Evolutionary conservation across 2,797 vertebrate species (phyloP).

Genomic region (Macropodus opercularis): DNA sequence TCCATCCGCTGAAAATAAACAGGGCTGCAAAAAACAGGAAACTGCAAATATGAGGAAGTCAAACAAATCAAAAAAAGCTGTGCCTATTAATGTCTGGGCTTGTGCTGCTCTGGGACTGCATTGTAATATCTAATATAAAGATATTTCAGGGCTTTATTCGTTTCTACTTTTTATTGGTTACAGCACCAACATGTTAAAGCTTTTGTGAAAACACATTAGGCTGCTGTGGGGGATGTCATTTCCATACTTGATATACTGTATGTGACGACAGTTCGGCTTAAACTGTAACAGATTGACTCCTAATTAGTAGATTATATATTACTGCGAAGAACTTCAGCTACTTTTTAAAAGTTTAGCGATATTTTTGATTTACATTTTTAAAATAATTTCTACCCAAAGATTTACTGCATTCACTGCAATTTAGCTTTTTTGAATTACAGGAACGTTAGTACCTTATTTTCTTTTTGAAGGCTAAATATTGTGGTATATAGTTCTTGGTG

Average conservation of each 20-base stretch:
- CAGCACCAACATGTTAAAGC: conserved; percentile 37
- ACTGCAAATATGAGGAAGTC: conserved; percentile 42
- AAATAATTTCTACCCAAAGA: no score
- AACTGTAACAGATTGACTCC: conserved; percentile 27
- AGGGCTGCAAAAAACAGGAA: conserved; percentile 24
- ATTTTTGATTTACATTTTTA: neutral
- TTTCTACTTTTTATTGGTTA: conserved; percentile 47
- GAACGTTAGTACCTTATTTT: neutral
- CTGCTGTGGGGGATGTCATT: conserved; percentile 31
- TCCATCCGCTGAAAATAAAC: conserved; percentile 39
- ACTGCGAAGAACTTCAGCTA: neutral
- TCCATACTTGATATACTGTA: conserved; percentile 48
- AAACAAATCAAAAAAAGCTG: no score
- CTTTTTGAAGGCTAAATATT: conserved; percentile 9
- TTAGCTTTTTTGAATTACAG: conserved; percentile 7
- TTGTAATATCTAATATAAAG: conserved; percentile 48
- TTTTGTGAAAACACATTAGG: conserved; percentile 55
- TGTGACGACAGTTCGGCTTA: conserved; percentile 32
- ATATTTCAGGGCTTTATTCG: conserved; percentile 43
- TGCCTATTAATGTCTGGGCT: conserved; percentile 28
- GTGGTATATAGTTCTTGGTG: conserved; percentile 7
- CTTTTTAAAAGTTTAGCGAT: conserved; percentile 7
- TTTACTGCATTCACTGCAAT: no score
- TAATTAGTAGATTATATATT: conserved; percentile 44
- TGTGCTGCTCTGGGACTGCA: conserved; percentile 17